Base-by-base conservation (phyloP, 1,140 invertebrate species). In the Globodera rostochiensis region DNA sequence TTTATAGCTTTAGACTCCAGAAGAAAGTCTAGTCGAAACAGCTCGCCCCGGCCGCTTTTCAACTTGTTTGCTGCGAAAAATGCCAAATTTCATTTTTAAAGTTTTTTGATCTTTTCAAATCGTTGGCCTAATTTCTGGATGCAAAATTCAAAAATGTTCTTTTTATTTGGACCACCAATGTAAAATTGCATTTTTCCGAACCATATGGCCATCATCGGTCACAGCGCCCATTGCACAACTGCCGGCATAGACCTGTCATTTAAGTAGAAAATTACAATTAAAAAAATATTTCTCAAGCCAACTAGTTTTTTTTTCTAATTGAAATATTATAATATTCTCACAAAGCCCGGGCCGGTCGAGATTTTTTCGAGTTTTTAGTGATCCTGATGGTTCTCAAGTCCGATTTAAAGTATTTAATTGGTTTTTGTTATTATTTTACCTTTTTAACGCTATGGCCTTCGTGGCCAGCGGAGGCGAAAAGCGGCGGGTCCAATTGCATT, bases 161-260 rank as follows among this genome's bases (percentile, higher is more conserved):
- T 36, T 25, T 36, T 36, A 36, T 36, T 36, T 36, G 36, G 36
- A 36, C 36, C 36, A 36, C 1, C 36, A 36, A 36, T 36, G 36
- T 36, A 36, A 36, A 36, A 36, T 67, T 67, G 8, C 5, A 69
- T n/a, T 21, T 50, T n/a, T 46, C 45, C 19, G 4, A 60, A 70
- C 77, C 70, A 80, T 47, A 49, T 78, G 77, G 15, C 80, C 60
- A 6, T 45, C 69, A 60, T 87, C 79, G 71, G 66, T 86, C 2
- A 80, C 15, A 5, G 84, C 84, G 19, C 73, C 84, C 50, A 87
- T 77, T 3, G 73, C 49, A 5, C 53, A 57, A 60, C 73, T 45
- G 4, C 86, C 85, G n/a, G 85, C 84, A 67, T 64, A 87, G 25
- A 85, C 85, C 36, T 83, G 49, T 46, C 19, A 7, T n/a, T 84